phyloP scores from a whole-genome alignment of 2,797 vertebrate species.

The Strix occidentalis region DNA sequence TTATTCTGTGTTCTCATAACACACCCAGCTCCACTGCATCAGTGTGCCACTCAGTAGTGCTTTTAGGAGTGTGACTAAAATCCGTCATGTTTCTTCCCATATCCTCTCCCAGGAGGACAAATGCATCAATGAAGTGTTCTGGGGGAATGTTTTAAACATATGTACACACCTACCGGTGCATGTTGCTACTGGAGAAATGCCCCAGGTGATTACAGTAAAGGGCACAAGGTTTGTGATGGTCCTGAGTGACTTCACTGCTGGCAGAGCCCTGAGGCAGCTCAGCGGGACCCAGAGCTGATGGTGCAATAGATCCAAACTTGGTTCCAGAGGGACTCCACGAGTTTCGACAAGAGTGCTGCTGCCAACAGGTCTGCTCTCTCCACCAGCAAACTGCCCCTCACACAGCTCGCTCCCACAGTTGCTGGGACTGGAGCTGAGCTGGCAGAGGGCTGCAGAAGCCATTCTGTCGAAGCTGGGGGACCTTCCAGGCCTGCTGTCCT shows the following conservation, averaged over 20 bases:
- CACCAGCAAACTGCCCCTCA: neutral
- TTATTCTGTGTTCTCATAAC: neutral
- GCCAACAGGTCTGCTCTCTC: neutral
- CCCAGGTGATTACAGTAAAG: neutral
- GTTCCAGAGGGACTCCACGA: neutral
- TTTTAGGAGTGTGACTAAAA: neutral
- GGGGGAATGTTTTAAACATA: neutral
- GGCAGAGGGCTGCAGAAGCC: neutral
- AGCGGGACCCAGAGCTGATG: neutral
- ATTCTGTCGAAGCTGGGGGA: accelerated
- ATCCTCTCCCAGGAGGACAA: neutral
- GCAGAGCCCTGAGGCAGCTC: neutral
- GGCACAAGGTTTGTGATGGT: neutral
- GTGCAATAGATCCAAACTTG: neutral
- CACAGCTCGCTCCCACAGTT: accelerated
- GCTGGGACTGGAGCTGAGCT: neutral
- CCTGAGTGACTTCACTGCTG: neutral
- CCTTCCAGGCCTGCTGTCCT: neutral
- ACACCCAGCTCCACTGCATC: neutral
- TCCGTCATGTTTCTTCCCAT: neutral
- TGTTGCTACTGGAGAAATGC: neutral
- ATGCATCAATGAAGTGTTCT: neutral
- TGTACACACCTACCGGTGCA: too few relatives aligned
- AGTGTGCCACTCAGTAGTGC: accelerated
- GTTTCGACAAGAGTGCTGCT: neutral